Evolutionary conservation across 1,140 invertebrate species (phyloP).

Genomic region (Bombus consobrinus): DNA sequence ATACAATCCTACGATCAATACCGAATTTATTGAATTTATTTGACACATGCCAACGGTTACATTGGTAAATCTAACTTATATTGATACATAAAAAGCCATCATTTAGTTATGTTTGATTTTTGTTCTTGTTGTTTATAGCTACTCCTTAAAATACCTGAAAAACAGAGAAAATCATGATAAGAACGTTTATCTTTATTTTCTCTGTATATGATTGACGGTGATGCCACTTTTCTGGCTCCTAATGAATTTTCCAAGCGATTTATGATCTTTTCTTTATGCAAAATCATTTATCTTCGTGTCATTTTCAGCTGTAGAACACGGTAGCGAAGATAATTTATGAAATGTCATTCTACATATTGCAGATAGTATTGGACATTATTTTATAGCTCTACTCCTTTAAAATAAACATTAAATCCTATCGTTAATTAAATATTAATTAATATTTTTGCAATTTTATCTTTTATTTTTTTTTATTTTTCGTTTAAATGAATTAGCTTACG

Average conservation of each 20-base stretch:
- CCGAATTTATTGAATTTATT: too few relatives aligned
- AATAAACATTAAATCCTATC: background rate
- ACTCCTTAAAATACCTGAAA: background rate
- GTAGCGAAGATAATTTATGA: too few relatives aligned
- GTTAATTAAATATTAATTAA: background rate
- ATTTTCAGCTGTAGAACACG: too few relatives aligned
- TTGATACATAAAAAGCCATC: background rate
- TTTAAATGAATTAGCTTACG: background rate
- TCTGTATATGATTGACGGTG: too few relatives aligned
- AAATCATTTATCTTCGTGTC: too few relatives aligned
- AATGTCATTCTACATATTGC: too few relatives aligned
- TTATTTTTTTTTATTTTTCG: background rate
- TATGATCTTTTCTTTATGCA: background rate
- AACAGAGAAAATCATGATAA: too few relatives aligned
- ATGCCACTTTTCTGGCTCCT: too few relatives aligned
- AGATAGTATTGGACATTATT: background rate
- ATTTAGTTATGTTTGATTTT: background rate
- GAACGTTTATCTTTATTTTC: too few relatives aligned
- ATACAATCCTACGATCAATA: too few relatives aligned
- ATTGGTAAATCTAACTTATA: background rate
- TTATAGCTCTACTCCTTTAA: background rate
- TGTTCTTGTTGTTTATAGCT: background rate
- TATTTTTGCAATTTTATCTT: background rate
- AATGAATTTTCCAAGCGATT: background rate
- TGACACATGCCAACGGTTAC: too few relatives aligned